Evolutionary conservation across 2,888 invertebrate genomes (phyloP), one percentile per base, ranked within the genome.

Genomic region (Clistopyga incitator): DNA sequence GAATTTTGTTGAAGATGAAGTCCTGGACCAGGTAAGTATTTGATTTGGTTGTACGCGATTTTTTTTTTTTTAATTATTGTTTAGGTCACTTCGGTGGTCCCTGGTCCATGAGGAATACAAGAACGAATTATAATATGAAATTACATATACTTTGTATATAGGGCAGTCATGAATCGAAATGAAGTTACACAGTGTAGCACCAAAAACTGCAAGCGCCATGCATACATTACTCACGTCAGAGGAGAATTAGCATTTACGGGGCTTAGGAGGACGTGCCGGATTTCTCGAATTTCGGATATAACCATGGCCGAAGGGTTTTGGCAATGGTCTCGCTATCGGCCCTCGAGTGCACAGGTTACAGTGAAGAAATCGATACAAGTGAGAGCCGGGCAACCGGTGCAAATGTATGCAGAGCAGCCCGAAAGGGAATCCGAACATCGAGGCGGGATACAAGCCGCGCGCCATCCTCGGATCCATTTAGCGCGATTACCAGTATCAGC

Each of bases 341-440:
- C 20, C 52, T 54, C 20, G 11, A 54, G 23, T 20, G 20, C 20
- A 54, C 52, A 20, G 11, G 20, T 11, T 54, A 54, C 11, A 20
- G 6, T 23, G 54, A 20, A 54, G 59, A 59, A 59, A 59, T 59
- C 29, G 59, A 59, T 59, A 11, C 59, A 59, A 59, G 29, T 29
- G 29, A 29, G n/a, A 59, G 29, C 29, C 13, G 29, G 72, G 64
- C 45, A 38, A 29, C 25, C 70, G 15, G 47, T 50, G 50, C 50
- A 52, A 70, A 29, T 61, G 29, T 56, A 54, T 34, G 50, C 59
- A 70, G 38, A 47, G 67, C 54, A 52, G 67, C 56, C 56, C 56
- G 29, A 68, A 59, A n/a, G 59, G 50, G 59, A 71, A 70, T 70
- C 23, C 70, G 61, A 78, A 34, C 75, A 50, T 64, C 75, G 25